These are phyloP conservation scores for Styela clava DNA, from an alignment of 23 tunicate species.

Conservation along the genomic window DNA sequence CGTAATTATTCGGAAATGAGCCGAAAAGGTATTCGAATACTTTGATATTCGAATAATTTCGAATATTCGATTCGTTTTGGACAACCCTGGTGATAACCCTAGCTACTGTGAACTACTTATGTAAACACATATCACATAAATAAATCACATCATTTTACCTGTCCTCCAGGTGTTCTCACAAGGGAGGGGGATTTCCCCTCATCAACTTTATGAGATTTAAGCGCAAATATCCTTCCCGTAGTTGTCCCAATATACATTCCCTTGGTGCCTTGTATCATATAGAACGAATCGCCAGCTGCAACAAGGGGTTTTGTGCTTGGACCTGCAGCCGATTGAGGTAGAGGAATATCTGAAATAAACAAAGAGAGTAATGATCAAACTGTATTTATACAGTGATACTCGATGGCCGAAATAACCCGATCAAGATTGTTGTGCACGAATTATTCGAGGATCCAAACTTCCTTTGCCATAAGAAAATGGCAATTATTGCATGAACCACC, in stretches of 20 bases:
- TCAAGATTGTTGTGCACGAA: too few species aligned
- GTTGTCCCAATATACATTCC: constrained; percentile 84
- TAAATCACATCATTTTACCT: too few species aligned
- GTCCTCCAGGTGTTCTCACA: constrained; percentile 21
- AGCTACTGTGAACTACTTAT: too few species aligned
- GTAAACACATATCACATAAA: too few species aligned
- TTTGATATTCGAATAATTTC: too few species aligned
- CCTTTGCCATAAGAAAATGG: too few species aligned
- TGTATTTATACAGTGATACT: too few species aligned
- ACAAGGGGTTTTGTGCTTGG: constrained; percentile 15
- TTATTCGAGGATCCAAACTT: too few species aligned
- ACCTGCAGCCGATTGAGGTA: constrained; percentile 7
- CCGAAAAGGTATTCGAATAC: not conserved
- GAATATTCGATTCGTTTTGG: not conserved
- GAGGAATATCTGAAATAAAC: constrained; percentile 7
- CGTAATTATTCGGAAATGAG: not conserved
- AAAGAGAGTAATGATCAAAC: too few species aligned
- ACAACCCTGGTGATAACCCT: not conserved
- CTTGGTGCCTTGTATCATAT: constrained; percentile 59
- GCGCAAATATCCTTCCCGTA: constrained; percentile 59
- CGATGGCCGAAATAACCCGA: too few species aligned
- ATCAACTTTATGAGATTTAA: constrained; percentile 24
- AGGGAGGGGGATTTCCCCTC: not conserved
- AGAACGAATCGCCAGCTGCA: constrained; percentile 48
- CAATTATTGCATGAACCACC: too few species aligned